Conservation (phyloP, 2,113 vertebrate species). For the Dicrurus megarhynchus region DNA sequence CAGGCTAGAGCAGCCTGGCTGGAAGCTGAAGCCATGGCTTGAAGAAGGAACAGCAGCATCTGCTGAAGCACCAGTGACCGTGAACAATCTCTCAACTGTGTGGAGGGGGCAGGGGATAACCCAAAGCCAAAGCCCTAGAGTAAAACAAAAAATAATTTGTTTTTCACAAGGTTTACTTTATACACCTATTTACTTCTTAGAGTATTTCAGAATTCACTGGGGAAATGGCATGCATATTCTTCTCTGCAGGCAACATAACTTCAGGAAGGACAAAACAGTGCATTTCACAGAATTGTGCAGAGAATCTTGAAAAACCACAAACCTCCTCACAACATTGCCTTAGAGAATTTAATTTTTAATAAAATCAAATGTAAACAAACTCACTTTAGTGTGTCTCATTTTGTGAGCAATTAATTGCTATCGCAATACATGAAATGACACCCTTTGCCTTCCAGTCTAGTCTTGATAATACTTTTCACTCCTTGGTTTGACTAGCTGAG, state of each 20-base stretch:
- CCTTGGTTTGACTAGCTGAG: background rate
- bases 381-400: background rate
- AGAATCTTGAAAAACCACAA: background rate
- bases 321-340: background rate
- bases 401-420: background rate
- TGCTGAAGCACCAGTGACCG: background rate
- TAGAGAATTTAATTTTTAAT: background rate
- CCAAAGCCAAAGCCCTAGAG: background rate
- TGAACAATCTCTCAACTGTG: background rate
- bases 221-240: background rate
- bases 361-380: background rate
- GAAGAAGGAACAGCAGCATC: background rate
- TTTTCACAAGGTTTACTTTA: background rate
- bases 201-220: background rate
- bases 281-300: background rate
- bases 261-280: background rate
- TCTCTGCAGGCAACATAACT: background rate
- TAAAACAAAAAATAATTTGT: background rate
- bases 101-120: fast-evolving
- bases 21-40: background rate
- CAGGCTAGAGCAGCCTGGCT: fast-evolving
- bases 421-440: background rate
- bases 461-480: background rate
- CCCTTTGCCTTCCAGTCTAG: background rate
- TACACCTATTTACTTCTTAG: background rate